Evolutionary conservation across 2,888 invertebrate species (phyloP).

Genomic region (Leptothorax acervorum): DNA sequence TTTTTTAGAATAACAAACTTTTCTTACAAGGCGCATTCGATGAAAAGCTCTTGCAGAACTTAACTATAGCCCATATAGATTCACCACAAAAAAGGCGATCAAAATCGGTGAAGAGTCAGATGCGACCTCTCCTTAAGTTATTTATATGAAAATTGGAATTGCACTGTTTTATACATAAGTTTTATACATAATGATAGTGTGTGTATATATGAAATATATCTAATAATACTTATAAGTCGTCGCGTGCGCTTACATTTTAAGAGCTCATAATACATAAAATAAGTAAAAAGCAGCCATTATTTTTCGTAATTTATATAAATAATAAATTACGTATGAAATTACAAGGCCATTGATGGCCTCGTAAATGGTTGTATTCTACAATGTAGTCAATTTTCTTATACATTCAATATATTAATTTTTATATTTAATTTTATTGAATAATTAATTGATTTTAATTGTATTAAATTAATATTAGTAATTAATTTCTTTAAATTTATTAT

Average conservation of each 20-base stretch:
- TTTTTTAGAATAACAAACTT: no score
- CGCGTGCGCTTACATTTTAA: neutral
- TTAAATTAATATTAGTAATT: constrained; percentile 11
- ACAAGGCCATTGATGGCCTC: neutral
- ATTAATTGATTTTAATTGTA: neutral
- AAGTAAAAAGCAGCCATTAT: neutral
- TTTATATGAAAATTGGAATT: constrained; percentile 3
- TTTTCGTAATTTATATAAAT: neutral
- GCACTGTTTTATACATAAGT: neutral
- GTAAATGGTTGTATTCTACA: neutral
- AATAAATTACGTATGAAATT: constrained; percentile 1
- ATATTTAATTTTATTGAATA: neutral
- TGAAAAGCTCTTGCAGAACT: no score
- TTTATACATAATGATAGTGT: neutral
- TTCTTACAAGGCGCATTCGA: no score
- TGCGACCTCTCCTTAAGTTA: no score
- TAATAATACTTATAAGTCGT: neutral
- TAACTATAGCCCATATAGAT: no score
- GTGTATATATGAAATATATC: neutral
- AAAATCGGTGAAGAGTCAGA: no score
- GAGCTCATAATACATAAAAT: neutral
- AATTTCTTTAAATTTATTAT: neutral
- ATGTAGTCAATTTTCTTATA: neutral
- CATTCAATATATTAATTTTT: neutral
- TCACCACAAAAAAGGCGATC: no score